Evolutionary conservation across 2,888 invertebrate genomes (phyloP).

Genomic region (Phalangium opilio): DNA sequence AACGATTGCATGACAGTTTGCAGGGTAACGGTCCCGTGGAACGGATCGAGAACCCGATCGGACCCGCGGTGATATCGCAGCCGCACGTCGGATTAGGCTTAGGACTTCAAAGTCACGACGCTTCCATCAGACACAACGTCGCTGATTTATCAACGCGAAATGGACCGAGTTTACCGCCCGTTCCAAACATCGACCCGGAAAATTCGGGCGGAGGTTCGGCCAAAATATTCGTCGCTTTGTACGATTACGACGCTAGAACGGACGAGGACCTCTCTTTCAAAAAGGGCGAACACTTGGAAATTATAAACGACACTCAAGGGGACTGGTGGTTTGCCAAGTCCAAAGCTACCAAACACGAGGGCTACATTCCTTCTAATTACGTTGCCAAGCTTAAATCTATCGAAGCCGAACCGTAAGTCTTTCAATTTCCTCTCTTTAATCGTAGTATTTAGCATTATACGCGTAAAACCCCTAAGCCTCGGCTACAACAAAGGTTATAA

Average conservation of each 20-base stretch:
- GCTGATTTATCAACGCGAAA: background rate
- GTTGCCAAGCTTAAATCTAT: slow-evolving; percentile 97
- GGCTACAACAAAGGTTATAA: too few species aligned
- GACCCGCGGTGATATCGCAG: background rate
- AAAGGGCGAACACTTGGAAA: slow-evolving; percentile 96
- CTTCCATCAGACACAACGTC: background rate
- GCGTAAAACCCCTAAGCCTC: too few species aligned
- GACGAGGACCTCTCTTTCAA: slow-evolving; percentile 98
- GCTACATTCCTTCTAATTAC: slow-evolving; percentile 99
- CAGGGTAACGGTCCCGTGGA: background rate
- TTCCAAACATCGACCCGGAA: slow-evolving; percentile 14
- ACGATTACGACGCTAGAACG: slow-evolving; percentile 97
- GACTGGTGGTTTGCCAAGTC: slow-evolving; percentile 99
- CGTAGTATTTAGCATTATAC: too few species aligned
- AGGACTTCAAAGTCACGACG: background rate
- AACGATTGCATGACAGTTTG: too few species aligned
- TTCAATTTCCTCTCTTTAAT: too few species aligned
- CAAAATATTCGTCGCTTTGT: slow-evolving; percentile 92
- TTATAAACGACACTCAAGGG: slow-evolving; percentile 94
- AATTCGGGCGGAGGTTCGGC: slow-evolving; percentile 5
- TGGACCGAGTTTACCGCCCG: slow-evolving; percentile 4
- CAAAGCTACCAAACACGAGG: slow-evolving; percentile 88
- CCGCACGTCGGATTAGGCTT: too few species aligned
- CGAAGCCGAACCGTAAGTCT: slow-evolving; percentile 98
- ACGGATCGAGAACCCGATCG: background rate